Conservation (phyloP, 92 coral and sea anemone species). For the Parazoanthus darwini region DNA sequence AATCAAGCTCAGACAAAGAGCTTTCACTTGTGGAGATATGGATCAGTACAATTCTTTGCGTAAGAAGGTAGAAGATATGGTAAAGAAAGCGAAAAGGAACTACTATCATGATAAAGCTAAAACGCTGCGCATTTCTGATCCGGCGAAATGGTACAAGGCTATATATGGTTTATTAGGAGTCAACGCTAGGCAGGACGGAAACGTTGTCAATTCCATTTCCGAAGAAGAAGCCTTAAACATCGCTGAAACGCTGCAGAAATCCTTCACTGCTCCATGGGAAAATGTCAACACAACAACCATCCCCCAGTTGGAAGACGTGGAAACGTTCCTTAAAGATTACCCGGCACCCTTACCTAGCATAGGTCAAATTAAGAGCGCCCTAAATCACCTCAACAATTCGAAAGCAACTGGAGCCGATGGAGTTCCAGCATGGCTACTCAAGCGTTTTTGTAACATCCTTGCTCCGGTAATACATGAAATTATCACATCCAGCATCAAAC, state of each 20-base stretch:
- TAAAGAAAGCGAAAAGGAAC: conserved; percentile 13
- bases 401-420: conserved; percentile 33
- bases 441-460: conserved; percentile 20
- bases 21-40: conserved; percentile 27
- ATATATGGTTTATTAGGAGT: conserved; percentile 21
- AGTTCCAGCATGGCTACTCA: conserved; percentile 40
- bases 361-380: conserved; percentile 20
- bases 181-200: not conserved
- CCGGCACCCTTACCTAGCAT: conserved; percentile 11
- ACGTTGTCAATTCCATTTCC: not conserved
- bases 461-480: conserved; percentile 6
- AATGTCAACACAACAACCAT: not conserved
- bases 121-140: not conserved
- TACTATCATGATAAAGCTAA: conserved; percentile 13
- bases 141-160: conserved; percentile 22
- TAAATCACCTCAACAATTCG: not conserved
- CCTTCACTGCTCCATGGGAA: conserved; percentile 14
- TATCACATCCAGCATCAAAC: too few relatives aligned
- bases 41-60: not conserved
- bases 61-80: conserved; percentile 12
- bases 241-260: conserved; percentile 25
- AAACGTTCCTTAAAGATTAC: too few relatives aligned
- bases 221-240: not conserved
- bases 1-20: conserved; percentile 30
- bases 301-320: conserved; percentile 1